phyloP scores from a whole-genome alignment of 2,888 invertebrate species.

The Diarsia brunnea region DNA sequence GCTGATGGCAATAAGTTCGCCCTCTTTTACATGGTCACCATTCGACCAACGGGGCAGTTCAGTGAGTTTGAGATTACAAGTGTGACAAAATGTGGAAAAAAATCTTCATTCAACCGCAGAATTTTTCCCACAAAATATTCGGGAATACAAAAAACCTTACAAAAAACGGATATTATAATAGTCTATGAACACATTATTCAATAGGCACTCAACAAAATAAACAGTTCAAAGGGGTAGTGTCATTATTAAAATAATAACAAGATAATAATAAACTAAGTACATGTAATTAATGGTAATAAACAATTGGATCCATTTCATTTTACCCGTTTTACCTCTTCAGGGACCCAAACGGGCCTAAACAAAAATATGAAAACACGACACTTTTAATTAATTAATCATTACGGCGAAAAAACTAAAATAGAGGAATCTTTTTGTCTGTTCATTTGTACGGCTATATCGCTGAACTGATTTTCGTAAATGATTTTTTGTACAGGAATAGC shows the following conservation, averaged over 20 bases:
- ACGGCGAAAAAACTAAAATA: not conserved
- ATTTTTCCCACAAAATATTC: not conserved
- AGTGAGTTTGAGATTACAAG: not conserved
- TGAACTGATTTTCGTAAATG: not conserved
- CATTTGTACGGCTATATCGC: not conserved
- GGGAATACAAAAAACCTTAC: not conserved
- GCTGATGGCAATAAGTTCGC: too few species aligned
- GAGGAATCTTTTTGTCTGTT: not conserved
- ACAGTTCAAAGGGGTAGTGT: not conserved
- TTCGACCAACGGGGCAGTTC: too few species aligned
- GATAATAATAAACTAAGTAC: constrained; percentile 12
- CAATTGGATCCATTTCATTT: constrained; percentile 20
- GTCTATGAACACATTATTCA: not conserved
- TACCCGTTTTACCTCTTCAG: constrained; percentile 24
- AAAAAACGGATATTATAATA: not conserved
- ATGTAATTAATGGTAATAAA: constrained; percentile 11
- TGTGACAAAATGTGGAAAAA: too few species aligned
- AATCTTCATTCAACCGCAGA: not conserved
- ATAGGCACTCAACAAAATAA: not conserved
- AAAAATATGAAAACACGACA: constrained; percentile 21
- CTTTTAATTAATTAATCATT: constrained; percentile 41
- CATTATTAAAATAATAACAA: not conserved
- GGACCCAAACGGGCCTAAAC: constrained; percentile 24
- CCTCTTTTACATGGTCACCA: too few species aligned
- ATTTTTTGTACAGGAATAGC: not conserved